Base-by-base conservation (phyloP, 1,140 invertebrate genomes). In the Drosophila ogumai region DNA sequence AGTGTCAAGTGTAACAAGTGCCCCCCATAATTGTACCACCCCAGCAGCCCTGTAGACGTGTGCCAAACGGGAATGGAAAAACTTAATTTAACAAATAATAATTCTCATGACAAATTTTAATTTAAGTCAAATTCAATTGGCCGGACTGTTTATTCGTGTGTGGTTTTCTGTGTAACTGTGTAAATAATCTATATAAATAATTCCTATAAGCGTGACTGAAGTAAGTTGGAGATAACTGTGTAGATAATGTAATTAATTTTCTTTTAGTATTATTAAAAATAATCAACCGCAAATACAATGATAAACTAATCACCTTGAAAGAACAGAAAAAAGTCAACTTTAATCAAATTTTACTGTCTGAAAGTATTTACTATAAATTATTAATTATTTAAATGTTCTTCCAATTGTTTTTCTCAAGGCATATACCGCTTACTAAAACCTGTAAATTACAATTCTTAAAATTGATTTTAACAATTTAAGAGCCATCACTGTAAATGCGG, bases 1-100 rank as follows among this genome's bases (percentile, higher is more conserved):
- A 88, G 82, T 84, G 81, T 80, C 25, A 28, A 28, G 25, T 28
- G 25, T 87, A 88, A 88, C 82, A 82, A 88, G 82, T 84, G 81
- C 40, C 44, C 19, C 3, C 31, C 22, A 49, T 12, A 22, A 6
- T 41, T 41, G 38, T 15, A 22, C 17, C 34, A 19, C 1, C 32
- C 43, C 34, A 32, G 15, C 38, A 32, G 10, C 32, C n/a, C 43
- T 34, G 25, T 49, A 17, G 40, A 28, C 68, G 52, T 54, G 28
- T n/a, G 64, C 32, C 36, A 36, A 67, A 41, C 60, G 74, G 52
- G 81, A 81, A 68, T 78, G 63, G 50, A 56, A 77, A 63, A 77
- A 58, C 22, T 36, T 49, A 47, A 71, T 47, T 46, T 47, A 28
- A 56, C 28, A 58, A 72, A 36, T 58, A 49, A 36, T 72, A 72